A percentile compares a stretch with the other conserved stretches of the same genome.
Conservation (phyloP, 2,888 invertebrate species). For the Eucera pruinosa region DNA sequence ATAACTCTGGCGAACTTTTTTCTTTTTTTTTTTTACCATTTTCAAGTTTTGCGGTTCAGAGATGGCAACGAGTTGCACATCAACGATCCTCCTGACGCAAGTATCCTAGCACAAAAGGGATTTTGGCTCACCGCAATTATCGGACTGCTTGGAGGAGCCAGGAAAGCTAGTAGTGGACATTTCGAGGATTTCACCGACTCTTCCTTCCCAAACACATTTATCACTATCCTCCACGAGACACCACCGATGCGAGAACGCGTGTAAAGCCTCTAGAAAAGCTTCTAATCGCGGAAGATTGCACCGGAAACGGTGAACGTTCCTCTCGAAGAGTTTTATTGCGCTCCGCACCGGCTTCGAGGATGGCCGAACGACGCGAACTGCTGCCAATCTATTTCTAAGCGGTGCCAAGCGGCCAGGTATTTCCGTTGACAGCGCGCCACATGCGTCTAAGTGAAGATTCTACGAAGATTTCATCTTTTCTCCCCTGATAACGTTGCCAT, state of each 20-base stretch:
- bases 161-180: conserved; percentile 70
- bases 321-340: conserved; percentile 35
- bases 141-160: conserved; percentile 76
- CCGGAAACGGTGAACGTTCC: conserved; percentile 9
- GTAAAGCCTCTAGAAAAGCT: too few relatives aligned
- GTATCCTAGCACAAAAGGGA: neutral
- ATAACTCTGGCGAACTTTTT: too few relatives aligned
- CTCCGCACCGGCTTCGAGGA: conserved; percentile 39
- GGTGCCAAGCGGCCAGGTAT: conserved; percentile 71
- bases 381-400: conserved; percentile 72
- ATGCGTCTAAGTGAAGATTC: neutral
- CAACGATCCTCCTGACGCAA: conserved; percentile 1
- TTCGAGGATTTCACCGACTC: neutral
- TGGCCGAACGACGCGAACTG: conserved; percentile 65
- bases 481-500: neutral
- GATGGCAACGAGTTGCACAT: too few relatives aligned
- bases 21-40: too few relatives aligned
- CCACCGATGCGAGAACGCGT: neutral
- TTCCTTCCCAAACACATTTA: conserved; percentile 19
- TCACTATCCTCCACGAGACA: neutral
- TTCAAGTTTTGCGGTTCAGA: too few relatives aligned
- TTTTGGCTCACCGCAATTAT: conserved; percentile 61
- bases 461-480: neutral
- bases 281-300: neutral
- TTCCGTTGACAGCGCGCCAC: conserved; percentile 62